Percentiles rank a stretch among this genome's conserved stretches.
These are phyloP conservation scores for Drosophila meridionalis DNA, from an alignment of 2,888 invertebrate species.

Conservation along the genomic window DNA sequence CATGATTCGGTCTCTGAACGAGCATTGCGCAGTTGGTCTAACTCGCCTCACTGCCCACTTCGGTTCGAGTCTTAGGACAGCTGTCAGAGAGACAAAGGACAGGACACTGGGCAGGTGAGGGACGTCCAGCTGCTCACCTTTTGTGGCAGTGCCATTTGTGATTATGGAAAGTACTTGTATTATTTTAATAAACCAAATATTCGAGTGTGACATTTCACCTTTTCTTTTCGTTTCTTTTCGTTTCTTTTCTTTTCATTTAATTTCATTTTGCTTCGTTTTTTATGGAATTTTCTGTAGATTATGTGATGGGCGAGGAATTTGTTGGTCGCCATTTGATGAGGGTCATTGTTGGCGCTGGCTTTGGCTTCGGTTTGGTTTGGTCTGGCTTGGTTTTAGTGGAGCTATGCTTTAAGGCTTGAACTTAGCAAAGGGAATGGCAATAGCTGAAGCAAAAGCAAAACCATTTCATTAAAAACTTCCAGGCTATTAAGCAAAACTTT, in stretches of 20 bases:
- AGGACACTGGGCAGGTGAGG: background rate
- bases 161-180: constrained; percentile 58
- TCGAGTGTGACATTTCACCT: constrained; percentile 76
- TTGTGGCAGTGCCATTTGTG: constrained; percentile 35
- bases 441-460: constrained; percentile 27
- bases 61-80: background rate
- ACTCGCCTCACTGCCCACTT: background rate
- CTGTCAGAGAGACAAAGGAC: constrained; percentile 11
- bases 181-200: constrained; percentile 76
- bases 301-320: constrained; percentile 30
- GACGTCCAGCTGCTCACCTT: constrained; percentile 23
- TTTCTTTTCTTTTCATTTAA: background rate
- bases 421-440: constrained; percentile 14
- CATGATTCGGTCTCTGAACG: background rate
- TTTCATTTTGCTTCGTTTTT: background rate
- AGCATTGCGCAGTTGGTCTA: background rate
- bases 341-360: constrained; percentile 50
- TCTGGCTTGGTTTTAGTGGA: constrained; percentile 25
- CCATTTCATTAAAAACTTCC: constrained; percentile 80
- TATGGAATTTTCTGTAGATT: background rate
- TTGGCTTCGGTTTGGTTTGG: constrained; percentile 1
- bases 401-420: constrained; percentile 34
- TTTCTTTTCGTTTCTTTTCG: constrained; percentile 31
- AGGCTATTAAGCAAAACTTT: constrained; percentile 81
- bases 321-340: constrained; percentile 58